Conservation (phyloP, 2,113 vertebrate genomes). For the Motacilla tschutschensis region DNA sequence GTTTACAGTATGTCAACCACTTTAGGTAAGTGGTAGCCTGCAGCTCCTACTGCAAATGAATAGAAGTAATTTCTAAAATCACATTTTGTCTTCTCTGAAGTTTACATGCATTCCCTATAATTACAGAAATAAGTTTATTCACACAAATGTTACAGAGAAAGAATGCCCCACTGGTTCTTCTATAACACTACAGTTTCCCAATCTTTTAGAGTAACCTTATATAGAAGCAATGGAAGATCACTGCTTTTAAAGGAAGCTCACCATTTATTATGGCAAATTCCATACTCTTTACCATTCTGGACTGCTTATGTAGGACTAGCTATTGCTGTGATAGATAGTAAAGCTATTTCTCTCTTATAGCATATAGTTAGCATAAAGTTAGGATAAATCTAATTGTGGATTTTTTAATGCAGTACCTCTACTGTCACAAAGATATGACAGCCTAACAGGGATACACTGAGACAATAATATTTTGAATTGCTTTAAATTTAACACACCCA, state of each 20-base stretch:
- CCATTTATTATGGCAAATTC: not conserved
- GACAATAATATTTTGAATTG: not conserved
- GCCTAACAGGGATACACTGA: not conserved
- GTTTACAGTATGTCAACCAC: not conserved
- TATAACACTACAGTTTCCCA: rapidly evolving
- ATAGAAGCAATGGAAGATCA: not conserved
- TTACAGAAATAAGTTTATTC: not conserved
- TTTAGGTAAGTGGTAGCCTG: not conserved
- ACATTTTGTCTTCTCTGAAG: not conserved
- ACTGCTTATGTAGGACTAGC: not conserved
- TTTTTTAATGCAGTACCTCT: not conserved
- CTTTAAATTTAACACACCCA: not conserved
- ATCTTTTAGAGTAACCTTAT: not conserved
- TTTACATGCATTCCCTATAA: not conserved
- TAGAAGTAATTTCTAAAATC: not conserved
- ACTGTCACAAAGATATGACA: not conserved
- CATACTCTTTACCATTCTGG: not conserved
- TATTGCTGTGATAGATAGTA: not conserved
- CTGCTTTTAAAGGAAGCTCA: not conserved
- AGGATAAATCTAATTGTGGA: not conserved
- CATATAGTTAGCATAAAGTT: not conserved
- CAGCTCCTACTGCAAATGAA: not conserved
- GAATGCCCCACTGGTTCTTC: not conserved
- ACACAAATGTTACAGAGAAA: not conserved
- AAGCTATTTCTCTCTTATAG: not conserved